Evolutionary conservation across 1,140 invertebrate species (phyloP), one percentile per base, ranked within the genome.

Genomic region (Ceratitis capitata): DNA sequence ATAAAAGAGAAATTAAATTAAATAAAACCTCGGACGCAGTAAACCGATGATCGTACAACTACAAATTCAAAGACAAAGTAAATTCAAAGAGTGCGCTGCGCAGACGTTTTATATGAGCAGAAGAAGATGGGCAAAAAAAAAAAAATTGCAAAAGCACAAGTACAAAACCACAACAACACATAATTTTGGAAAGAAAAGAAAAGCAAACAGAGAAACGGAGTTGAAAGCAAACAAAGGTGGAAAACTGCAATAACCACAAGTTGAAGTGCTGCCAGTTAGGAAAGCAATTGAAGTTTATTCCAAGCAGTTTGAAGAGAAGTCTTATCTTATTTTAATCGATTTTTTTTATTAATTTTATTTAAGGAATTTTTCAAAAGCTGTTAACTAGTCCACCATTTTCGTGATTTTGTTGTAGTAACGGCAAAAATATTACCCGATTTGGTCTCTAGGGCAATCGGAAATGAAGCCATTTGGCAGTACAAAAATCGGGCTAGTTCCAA

Each of bases 91-190:
- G 69, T 78, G 23, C 39, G 69, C 39, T 78, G 69, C 69, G 69
- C 69, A 78, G 69, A 78, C 69, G 45, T 78, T 78, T 78, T 78
- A 78, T 78, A 78, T 78, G 69, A 78, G 69, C 42, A 45, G 69
- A 78, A 14, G 39, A 45, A 45, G 39, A 42, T n/a, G 26, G 26
- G 0, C n/a, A n/a, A n/a, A n/a, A n/a, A n/a, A n/a, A n/a, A n/a
- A 42, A 45, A 64, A 64, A 19, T 35, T 74, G 39, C 69, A 74
- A 74, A 74, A 74, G 39, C 69, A 78, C 69, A 78, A 45, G 16
- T 45, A 47, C 69, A 45, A 23, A 35, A n/a, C n/a, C n/a, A 64
- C 14, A 78, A 45, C 39, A 78, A 78, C 26, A 39, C 29, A 64
- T n/a, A n/a, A 78, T 45, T 16, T 45, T 39, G 45, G 16, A 6